phyloP scores from a whole-genome alignment of 1,140 invertebrate genomes.

The Drosophila quadrilineata region DNA sequence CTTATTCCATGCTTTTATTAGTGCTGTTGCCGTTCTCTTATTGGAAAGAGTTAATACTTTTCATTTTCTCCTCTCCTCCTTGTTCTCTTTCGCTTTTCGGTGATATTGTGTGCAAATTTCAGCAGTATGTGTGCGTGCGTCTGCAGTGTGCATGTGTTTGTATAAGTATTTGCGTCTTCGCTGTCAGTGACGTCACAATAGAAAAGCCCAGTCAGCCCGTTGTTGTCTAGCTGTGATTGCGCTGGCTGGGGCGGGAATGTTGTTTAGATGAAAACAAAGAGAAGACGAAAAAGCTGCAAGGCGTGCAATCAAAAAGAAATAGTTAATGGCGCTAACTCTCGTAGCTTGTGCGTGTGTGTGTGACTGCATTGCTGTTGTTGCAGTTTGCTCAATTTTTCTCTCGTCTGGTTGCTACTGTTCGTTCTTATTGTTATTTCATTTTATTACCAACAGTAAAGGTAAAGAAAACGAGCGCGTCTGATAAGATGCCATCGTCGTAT shows the following conservation, averaged over 20 bases:
- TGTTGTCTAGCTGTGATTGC: conserved; percentile 21
- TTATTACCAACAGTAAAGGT: conserved; percentile 43
- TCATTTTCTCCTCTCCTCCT: conserved; percentile 7
- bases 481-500: conserved; percentile 57
- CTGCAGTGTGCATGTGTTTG: conserved; percentile 23
- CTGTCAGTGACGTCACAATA: conserved; percentile 71
- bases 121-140: conserved; percentile 25
- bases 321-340: conserved; percentile 16
- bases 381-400: conserved; percentile 20
- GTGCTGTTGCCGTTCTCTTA: conserved; percentile 12
- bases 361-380: conserved; percentile 8
- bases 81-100: conserved; percentile 11
- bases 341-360: too few species aligned
- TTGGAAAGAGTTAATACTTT: conserved; percentile 30
- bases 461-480: conserved; percentile 59
- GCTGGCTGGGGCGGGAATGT: conserved; percentile 7
- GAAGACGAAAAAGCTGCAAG: conserved; percentile 4
- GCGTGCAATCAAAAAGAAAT: conserved; percentile 15
- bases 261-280: conserved; percentile 47
- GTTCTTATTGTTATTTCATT: conserved; percentile 30
- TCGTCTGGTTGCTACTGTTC: conserved; percentile 38
- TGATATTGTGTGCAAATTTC: conserved; percentile 42
- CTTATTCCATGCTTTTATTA: conserved; percentile 27
- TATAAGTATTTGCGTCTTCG: conserved; percentile 60
- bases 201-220: conserved; percentile 55